Base-by-base conservation (phyloP, 2,888 invertebrate species). In the Platycheirus albimanus region DNA sequence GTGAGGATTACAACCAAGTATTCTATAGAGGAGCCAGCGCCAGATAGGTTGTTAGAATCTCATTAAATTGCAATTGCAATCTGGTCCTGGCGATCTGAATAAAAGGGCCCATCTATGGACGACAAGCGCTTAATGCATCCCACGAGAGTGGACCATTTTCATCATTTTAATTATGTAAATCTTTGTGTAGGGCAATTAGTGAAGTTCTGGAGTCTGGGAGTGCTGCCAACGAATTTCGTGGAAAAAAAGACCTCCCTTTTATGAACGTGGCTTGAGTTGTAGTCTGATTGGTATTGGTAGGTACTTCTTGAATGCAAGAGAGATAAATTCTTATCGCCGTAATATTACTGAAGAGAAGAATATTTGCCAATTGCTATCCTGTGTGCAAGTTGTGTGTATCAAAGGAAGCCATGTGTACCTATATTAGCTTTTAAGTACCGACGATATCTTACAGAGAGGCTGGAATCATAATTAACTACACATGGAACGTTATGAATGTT, bases 131-230 rank as follows among this genome's bases (percentile, higher is more conserved):
- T 64, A 47, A 67, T 67, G 49, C 58, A 52, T 71, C 58, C 64
- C 69, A 15, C 24, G 19, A 36, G 17, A 28, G 36, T 36, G 61
- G 52, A 49, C 56, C 47, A 20, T 47, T 66, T 52, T 33, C 76
- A 72, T 78, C 56, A 67, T 58, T 74, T 78, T 78, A 83, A 83
- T 83, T 83, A 83, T 83, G 83, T 78, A 83, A 83, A 81, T 81
- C 81, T 66, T 72, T 71, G 66, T 36, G 80, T 70, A 58, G 20
- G 72, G 74, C 69, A 83, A 83, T 83, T 78, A 83, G 72, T 67
- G 72, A 72, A 5, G 15, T 58, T 10, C 45, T 20, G 49, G 67
- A 24, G 10, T 24, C 41, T 41, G 30, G 43, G 77, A 74, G 20
- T 43, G 54, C 77, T 72, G 70, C 63, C 61, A 76, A 71, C 6